Evolutionary conservation across 2,888 invertebrate genomes (phyloP), one percentile per base, ranked within the genome.

Genomic region (Matsumyia berberina): DNA sequence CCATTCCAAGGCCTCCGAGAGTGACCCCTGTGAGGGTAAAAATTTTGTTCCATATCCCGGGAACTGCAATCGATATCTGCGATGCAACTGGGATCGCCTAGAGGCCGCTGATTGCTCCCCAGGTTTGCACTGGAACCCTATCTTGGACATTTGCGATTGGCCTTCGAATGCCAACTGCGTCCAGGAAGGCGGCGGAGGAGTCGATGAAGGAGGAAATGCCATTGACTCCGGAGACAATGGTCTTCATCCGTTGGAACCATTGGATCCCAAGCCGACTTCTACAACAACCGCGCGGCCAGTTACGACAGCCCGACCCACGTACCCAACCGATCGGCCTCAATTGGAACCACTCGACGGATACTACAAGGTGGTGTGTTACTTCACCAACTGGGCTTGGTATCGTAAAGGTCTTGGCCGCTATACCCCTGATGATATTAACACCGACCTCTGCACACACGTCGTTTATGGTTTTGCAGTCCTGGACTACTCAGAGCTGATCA

Each of bases 361-460:
- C 78, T 96, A 94, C 90, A 97, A 96, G 91, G 93, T 97, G 0
- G 96, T 97, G 0, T 97, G 97, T 89, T 97, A 97, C 91, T 97
- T 97, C 91, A 97, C 97, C 0, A 97, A 97, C 90, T 98, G 97
- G 97, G 97, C 97, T 0, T 97, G 97, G 97, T 97, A 97, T 89
- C 93, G 97, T 29, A 94, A 94, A 88, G 97, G 96, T 0, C 89
- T 94, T 37, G 97, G 97, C 46, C 96, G 96, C 89, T 98, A 96
- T 88, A 93, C 95, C 0, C 97, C 97, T 0, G 96, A 97, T 89
- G 94, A 97, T 88, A 97, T 97, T 60, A 96, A 97, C 88, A 94
- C 96, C 0, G 94, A 95, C 78, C 93, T 98, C 0, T 98, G 98
- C 89, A 98, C 98, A 0, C 98, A 98, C 90, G 95, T 98, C 66